Evolutionary conservation across 30 jellyfish, hydroid and myxozoan genomes (phyloP).

Genomic region (Aurelia aurita complex sp. Pacific): DNA sequence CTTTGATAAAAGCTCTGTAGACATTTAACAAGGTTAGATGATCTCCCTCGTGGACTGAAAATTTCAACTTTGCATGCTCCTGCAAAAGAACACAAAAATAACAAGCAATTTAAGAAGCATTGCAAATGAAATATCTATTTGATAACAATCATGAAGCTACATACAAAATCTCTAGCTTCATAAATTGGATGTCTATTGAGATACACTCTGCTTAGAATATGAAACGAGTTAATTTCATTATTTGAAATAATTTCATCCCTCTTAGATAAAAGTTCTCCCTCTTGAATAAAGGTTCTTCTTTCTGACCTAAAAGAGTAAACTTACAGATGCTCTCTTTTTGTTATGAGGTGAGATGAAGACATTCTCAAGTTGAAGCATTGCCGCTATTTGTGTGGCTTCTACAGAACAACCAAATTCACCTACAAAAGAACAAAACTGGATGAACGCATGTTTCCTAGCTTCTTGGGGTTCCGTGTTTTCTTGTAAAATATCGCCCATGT

Average conservation of each 20-base stretch:
- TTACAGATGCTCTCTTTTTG: slow-evolving; percentile 66
- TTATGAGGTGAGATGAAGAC: slow-evolving; percentile 69
- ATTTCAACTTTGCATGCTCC: slow-evolving; percentile 83
- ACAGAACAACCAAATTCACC: slow-evolving; percentile 96
- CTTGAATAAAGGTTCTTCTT: too few relatives aligned
- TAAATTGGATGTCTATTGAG: too few relatives aligned
- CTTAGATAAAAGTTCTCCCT: too few relatives aligned
- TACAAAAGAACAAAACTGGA: neutral
- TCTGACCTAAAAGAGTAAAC: neutral
- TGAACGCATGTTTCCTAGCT: too few relatives aligned
- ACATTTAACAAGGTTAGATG: slow-evolving; percentile 95
- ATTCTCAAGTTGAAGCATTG: slow-evolving; percentile 97
- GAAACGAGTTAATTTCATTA: too few relatives aligned
- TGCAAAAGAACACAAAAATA: neutral
- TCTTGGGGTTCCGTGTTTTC: too few relatives aligned
- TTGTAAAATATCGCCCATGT: too few relatives aligned
- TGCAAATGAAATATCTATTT: neutral
- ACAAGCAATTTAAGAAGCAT: neutral
- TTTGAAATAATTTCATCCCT: too few relatives aligned
- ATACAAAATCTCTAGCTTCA: too few relatives aligned
- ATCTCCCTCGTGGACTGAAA: slow-evolving; percentile 97
- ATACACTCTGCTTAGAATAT: too few relatives aligned
- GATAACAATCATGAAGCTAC: too few relatives aligned
- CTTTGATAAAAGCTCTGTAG: slow-evolving; percentile 86
- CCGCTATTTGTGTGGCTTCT: slow-evolving; percentile 95